Percentiles rank a stretch among this genome's conserved stretches.
phyloP scores from a whole-genome alignment of 2,888 invertebrate species.

The Acleris sparsana region DNA sequence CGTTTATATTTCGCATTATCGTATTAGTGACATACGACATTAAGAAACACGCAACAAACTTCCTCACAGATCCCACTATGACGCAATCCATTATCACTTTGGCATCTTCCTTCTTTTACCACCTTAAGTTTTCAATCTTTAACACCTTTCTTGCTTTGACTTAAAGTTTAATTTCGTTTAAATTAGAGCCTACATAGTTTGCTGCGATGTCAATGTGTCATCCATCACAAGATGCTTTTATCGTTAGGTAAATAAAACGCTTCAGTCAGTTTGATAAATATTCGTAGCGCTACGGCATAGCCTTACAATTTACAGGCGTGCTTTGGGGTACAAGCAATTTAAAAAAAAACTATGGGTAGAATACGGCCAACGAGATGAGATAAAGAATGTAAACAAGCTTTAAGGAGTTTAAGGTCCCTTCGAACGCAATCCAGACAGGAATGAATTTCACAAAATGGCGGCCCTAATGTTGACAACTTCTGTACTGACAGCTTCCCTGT shows the following conservation, averaged over 20 bases:
- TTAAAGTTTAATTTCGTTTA: conserved; percentile 4
- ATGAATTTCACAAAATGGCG: too few species aligned
- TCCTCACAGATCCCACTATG: conserved; percentile 12
- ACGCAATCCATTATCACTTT: conserved; percentile 33
- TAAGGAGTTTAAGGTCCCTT: too few species aligned
- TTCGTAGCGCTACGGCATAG: conserved; percentile 2
- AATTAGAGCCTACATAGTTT: neutral
- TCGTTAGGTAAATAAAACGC: conserved; percentile 12
- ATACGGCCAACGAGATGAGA: too few species aligned
- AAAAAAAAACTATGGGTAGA: too few species aligned
- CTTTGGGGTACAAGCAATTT: neutral
- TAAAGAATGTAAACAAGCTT: too few species aligned
- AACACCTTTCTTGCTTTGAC: neutral
- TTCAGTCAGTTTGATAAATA: too few species aligned
- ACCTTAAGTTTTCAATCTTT: neutral
- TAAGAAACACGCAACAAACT: neutral
- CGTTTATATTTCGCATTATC: too few species aligned
- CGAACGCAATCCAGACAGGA: too few species aligned
- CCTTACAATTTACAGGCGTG: neutral
- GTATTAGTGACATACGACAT: too few species aligned
- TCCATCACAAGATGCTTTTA: conserved; percentile 33
- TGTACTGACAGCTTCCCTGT: too few species aligned
- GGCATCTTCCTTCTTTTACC: conserved; percentile 18
- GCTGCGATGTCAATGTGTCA: conserved; percentile 24
- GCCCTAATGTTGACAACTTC: too few species aligned